Evolutionary conservation across 1,140 invertebrate species (phyloP).

Genomic region (Gerris buenoi): DNA sequence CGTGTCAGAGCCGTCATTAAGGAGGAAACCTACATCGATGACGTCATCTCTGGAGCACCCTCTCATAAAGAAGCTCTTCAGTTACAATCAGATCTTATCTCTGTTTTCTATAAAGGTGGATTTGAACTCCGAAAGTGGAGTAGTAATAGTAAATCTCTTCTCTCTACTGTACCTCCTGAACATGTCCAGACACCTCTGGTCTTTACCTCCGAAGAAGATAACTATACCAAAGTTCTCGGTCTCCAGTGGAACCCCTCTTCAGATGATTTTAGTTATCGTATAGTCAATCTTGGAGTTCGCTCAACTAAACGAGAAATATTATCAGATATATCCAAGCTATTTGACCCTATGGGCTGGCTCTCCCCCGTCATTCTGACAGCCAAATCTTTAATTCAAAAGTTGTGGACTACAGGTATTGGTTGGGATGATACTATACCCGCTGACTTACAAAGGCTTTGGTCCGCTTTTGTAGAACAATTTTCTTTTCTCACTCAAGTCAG

Average conservation of each 20-base stretch:
- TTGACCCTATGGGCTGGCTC: conserved; percentile 26
- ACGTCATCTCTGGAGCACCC: background rate
- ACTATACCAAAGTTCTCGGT: background rate
- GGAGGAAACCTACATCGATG: background rate
- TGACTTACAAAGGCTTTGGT: background rate
- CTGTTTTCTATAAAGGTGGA: background rate
- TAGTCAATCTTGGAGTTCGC: too few relatives aligned
- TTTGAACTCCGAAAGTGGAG: conserved; percentile 1
- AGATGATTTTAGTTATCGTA: background rate
- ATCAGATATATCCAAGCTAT: conserved; percentile 22
- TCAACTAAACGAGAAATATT: conserved; percentile 19
- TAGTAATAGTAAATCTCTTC: background rate
- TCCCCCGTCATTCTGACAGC: conserved; percentile 19
- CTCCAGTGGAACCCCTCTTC: background rate
- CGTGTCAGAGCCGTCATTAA: background rate
- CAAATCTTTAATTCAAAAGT: conserved; percentile 11
- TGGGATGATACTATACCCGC: background rate
- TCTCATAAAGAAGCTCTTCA: background rate
- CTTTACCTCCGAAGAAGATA: background rate
- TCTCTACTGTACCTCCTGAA: background rate
- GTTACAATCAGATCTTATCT: background rate
- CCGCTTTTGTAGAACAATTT: background rate
- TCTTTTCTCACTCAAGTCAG: background rate
- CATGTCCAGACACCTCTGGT: background rate
- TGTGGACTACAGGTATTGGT: background rate